Conservation (phyloP, 2,113 vertebrate species). For the Alouatta palliata region DNA sequence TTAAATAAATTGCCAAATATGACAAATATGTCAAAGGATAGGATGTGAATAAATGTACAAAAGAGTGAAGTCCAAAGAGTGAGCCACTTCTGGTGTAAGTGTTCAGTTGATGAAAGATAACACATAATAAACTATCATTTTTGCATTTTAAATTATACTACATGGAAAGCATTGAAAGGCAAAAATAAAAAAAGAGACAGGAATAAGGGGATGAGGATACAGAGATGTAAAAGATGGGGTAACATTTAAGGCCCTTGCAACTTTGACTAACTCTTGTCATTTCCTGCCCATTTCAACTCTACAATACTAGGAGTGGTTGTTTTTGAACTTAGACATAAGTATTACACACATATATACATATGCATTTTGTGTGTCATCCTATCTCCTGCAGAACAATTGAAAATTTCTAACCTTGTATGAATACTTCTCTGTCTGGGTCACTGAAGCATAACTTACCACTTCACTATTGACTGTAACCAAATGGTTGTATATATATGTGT, state of each 20-base stretch:
- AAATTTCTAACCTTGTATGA: neutral
- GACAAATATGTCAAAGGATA: too few species aligned
- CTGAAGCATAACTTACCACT: neutral
- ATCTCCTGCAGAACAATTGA: neutral
- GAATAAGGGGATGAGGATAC: neutral
- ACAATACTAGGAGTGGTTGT: neutral
- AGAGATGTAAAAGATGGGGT: neutral
- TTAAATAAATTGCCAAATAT: neutral
- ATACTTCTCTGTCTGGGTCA: neutral
- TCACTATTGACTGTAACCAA: neutral
- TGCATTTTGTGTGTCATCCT: neutral
- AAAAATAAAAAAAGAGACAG: neutral
- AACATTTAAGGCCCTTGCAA: neutral
- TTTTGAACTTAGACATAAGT: neutral
- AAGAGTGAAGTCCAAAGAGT: too few species aligned
- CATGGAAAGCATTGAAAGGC: neutral
- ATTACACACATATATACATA: neutral
- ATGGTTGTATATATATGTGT: neutral
- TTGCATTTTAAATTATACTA: neutral
- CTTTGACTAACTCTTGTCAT: neutral
- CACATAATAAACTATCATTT: neutral
- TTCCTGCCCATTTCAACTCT: neutral
- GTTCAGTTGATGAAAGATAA: neutral
- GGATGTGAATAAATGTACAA: too few species aligned
- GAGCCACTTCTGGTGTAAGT: too few species aligned